Evolutionary conservation across 2,888 invertebrate genomes (phyloP).

Genomic region (Meta bourneti): DNA sequence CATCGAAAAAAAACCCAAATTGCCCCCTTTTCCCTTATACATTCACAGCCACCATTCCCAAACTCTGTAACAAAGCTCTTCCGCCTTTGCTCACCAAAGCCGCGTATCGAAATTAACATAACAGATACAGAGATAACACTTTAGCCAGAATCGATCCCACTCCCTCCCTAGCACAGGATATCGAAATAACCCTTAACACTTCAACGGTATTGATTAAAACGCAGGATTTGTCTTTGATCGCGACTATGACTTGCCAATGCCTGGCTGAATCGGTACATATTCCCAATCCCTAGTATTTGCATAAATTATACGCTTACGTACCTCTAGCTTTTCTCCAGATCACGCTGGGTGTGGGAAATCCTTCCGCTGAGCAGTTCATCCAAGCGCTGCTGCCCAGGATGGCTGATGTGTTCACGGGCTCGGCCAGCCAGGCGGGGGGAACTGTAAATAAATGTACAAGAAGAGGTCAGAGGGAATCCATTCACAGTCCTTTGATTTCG

Average conservation of each 20-base stretch:
- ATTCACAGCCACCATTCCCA: too few relatives aligned
- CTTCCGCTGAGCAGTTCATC: slow-evolving; percentile 80
- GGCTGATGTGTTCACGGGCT: slow-evolving; percentile 96
- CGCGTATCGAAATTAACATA: too few relatives aligned
- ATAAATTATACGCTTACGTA: slow-evolving; percentile 1
- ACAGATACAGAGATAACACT: too few relatives aligned
- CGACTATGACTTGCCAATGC: neutral
- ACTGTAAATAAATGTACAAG: slow-evolving; percentile 83
- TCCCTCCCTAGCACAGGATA: neutral
- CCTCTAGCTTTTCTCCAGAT: slow-evolving; percentile 77
- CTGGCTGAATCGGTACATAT: too few relatives aligned
- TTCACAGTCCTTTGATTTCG: neutral
- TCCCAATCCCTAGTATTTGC: too few relatives aligned
- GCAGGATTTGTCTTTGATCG: neutral
- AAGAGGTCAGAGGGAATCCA: neutral
- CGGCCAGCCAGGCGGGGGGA: slow-evolving; percentile 96
- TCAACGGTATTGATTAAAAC: slow-evolving; percentile 13
- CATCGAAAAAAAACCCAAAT: too few relatives aligned
- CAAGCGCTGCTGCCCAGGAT: slow-evolving; percentile 95
- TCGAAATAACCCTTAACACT: neutral
- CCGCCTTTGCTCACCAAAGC: too few relatives aligned
- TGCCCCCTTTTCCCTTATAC: too few relatives aligned
- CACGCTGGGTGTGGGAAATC: slow-evolving; percentile 77
- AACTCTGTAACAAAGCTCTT: too few relatives aligned
- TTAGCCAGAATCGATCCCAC: too few relatives aligned